Evolutionary conservation across 2,113 vertebrate genomes (phyloP).

Genomic region (Macaca mulatta): DNA sequence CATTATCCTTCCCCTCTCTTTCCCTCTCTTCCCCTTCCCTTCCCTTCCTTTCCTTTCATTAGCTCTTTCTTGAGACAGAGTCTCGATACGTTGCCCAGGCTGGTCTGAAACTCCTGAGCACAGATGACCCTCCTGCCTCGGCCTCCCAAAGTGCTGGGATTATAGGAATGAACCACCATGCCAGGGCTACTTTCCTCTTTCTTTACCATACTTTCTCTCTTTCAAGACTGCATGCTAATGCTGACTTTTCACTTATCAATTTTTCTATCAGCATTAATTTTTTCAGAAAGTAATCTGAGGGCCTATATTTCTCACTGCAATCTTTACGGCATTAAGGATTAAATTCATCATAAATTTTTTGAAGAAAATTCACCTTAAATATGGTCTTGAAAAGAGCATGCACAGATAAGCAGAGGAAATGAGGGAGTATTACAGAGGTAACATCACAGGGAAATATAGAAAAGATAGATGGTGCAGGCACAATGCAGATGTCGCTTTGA

Average conservation of each 20-base stretch:
- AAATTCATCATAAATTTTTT: neutral
- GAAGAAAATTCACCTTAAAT: neutral
- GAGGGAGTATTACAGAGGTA: neutral
- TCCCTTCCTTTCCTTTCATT: too few relatives aligned
- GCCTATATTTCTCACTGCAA: neutral
- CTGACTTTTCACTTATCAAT: neutral
- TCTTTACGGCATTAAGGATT: neutral
- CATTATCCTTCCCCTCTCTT: too few relatives aligned
- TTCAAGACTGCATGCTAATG: neutral
- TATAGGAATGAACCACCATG: too few relatives aligned
- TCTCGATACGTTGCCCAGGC: too few relatives aligned
- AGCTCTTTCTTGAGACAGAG: too few relatives aligned
- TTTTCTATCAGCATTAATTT: neutral
- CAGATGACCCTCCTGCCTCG: too few relatives aligned
- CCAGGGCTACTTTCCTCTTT: neutral
- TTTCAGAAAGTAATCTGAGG: neutral
- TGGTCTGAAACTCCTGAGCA: too few relatives aligned
- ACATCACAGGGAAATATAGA: neutral
- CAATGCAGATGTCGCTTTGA: neutral
- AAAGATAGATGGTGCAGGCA: neutral
- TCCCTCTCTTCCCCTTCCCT: too few relatives aligned
- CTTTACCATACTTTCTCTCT: neutral
- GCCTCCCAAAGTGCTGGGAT: too few relatives aligned
- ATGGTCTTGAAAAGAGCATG: neutral
- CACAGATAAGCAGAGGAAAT: neutral